Conservation (phyloP, 2,888 invertebrate genomes). For the Meliscaeva auricollis region DNA sequence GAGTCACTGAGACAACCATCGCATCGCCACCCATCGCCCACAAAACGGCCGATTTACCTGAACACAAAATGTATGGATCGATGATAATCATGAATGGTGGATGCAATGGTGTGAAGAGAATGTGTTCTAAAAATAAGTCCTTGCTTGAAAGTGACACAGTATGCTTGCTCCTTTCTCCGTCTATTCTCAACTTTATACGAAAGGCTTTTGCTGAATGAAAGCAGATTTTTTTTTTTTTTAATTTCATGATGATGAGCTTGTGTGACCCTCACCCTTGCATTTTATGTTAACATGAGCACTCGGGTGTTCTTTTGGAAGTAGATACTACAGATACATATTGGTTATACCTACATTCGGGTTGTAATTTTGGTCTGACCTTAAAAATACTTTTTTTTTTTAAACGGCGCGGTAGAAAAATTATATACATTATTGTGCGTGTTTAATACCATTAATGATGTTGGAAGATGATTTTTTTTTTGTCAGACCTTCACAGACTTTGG, state of each 20-base stretch:
- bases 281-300: conserved; percentile 12
- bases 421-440: no score
- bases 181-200: conserved; percentile 28
- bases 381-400: neutral
- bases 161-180: conserved; percentile 12
- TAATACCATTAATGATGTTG: no score
- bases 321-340: no score
- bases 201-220: conserved; percentile 22
- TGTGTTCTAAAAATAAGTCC: conserved; percentile 27
- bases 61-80: conserved; percentile 7
- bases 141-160: conserved; percentile 9
- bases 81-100: conserved; percentile 3
- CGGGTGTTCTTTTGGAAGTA: neutral
- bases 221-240: neutral
- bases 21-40: neutral
- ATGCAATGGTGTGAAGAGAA: neutral
- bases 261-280: neutral
- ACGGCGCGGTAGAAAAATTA: no score
- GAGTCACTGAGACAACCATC: neutral
- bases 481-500: no score
- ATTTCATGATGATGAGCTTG: neutral
- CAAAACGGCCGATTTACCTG: conserved; percentile 17
- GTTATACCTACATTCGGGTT: neutral
- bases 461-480: no score
- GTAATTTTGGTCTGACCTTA: conserved; percentile 19